Evolutionary conservation across 2,797 vertebrate species (phyloP).

Genomic region (Antennarius maculatus): DNA sequence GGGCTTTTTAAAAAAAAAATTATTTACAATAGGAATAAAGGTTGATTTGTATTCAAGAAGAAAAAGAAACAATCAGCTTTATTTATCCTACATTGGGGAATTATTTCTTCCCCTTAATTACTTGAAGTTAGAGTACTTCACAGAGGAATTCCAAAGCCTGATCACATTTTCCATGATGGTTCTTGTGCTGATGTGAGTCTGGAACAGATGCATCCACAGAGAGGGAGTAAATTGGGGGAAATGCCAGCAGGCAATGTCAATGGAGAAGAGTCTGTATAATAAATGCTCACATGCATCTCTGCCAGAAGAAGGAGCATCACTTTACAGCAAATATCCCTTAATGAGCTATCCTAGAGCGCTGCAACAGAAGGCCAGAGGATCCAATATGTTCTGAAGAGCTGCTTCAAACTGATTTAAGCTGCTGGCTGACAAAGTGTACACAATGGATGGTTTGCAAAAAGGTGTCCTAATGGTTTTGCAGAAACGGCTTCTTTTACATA

Average conservation of each 20-base stretch:
- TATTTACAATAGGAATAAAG: too few relatives aligned
- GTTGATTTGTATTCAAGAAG: too few relatives aligned
- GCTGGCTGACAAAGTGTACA: too few relatives aligned
- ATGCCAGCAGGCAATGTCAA: constrained; percentile 29
- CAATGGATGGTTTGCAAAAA: too few relatives aligned
- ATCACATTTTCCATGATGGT: constrained; percentile 60
- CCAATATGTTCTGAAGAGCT: background rate
- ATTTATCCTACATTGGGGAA: too few relatives aligned
- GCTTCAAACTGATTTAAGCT: background rate
- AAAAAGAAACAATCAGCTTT: background rate
- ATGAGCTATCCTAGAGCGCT: background rate
- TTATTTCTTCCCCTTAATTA: background rate
- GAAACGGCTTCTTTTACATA: too few relatives aligned
- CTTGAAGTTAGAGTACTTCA: constrained; percentile 18
- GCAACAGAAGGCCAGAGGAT: constrained; percentile 3
- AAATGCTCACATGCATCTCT: background rate
- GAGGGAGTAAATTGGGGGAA: constrained; percentile 28
- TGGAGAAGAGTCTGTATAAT: constrained; percentile 17
- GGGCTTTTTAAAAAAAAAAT: too few relatives aligned
- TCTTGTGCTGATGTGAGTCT: constrained; percentile 38
- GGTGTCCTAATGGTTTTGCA: too few relatives aligned
- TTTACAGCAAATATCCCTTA: background rate
- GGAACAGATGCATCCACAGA: constrained; percentile 23
- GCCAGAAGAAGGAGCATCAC: constrained; percentile 11
- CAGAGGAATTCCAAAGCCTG: constrained; percentile 13